Evolutionary conservation across 2,888 invertebrate genomes (phyloP), one percentile per base, ranked within the genome.

Genomic region (Neelides folsomi): DNA sequence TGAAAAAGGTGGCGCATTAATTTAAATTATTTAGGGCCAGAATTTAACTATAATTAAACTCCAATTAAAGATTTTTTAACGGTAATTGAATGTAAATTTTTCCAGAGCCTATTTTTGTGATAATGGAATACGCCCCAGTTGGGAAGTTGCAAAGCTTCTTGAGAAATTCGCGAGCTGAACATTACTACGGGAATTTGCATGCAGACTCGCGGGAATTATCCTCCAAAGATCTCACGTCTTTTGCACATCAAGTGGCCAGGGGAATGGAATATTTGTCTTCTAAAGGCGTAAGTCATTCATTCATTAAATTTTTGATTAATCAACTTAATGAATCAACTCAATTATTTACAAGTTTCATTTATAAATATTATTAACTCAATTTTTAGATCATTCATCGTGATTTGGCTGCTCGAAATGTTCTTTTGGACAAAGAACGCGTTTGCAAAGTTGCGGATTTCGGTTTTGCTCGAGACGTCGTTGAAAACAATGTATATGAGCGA

Each of bases 381-480:
- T 71, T 70, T 20, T 72, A 79, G 72, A 77, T 79, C 60, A 88
- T 93, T 57, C 92, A 93, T 67, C 75, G 92, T 45, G 92, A 93
- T 69, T 73, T 93, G 53, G 92, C 92, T 0, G 89, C 90, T 0
- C 76, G 92, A 37, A 93, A 92, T 68, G 79, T 93, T 42, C 74
- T 93, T 8, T 84, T 92, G 50, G 83, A 83, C 1, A 86, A 89
- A 47, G 86, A 88, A 65, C 81, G 88, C 58, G 82, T 82, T 2
- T 89, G 89, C 70, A 89, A 89, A 73, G 88, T 93, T 1, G 90
- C 92, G 0, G 93, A 93, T 70, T 93, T 93, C 69, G 93, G 93
- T 0, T 87, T 93, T 65, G 90, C 92, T 0, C 76, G 93, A 46
- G 90, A 92, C 71, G 81, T 93, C 0, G 82, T 83, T 2, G 83